phyloP scores from a whole-genome alignment of 2,888 invertebrate species.

The Mimumesa dahlbomi region DNA sequence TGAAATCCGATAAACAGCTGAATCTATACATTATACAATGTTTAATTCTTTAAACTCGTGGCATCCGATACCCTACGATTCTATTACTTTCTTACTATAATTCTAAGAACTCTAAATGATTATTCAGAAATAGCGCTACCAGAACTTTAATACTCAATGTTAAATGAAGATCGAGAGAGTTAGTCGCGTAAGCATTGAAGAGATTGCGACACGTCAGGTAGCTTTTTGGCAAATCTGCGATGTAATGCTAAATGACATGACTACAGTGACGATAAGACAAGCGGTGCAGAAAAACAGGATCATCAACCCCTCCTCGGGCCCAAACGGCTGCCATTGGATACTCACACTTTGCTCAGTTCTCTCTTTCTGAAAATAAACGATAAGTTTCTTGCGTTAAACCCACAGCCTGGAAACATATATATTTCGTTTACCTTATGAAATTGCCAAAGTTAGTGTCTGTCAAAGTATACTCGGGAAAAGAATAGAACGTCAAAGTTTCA shows the following conservation, averaged over 20 bases:
- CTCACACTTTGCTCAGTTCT: constrained; percentile 81
- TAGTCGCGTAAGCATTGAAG: constrained; percentile 36
- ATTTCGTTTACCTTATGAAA: constrained; percentile 45
- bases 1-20: background rate
- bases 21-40: constrained; percentile 1
- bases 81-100: background rate
- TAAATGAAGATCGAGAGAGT: constrained; percentile 27
- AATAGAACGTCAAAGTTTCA: background rate
- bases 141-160: constrained; percentile 13
- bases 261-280: constrained; percentile 69
- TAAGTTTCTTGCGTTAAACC: constrained; percentile 68
- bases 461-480: background rate
- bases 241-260: constrained; percentile 65
- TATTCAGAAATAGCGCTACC: background rate
- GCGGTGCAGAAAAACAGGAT: constrained; percentile 72
- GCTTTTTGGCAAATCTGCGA: constrained; percentile 41
- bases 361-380: constrained; percentile 80
- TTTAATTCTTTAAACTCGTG: background rate
- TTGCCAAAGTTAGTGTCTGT: constrained; percentile 19
- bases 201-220: constrained; percentile 26
- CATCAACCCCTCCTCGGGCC: constrained; percentile 65
- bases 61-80: background rate
- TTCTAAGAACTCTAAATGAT: background rate
- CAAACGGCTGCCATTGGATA: constrained; percentile 76
- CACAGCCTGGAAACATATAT: constrained; percentile 26